Evolutionary conservation across 1,140 invertebrate species (phyloP), one percentile per base, ranked within the genome.

Genomic region (Drosophila bipectinata): DNA sequence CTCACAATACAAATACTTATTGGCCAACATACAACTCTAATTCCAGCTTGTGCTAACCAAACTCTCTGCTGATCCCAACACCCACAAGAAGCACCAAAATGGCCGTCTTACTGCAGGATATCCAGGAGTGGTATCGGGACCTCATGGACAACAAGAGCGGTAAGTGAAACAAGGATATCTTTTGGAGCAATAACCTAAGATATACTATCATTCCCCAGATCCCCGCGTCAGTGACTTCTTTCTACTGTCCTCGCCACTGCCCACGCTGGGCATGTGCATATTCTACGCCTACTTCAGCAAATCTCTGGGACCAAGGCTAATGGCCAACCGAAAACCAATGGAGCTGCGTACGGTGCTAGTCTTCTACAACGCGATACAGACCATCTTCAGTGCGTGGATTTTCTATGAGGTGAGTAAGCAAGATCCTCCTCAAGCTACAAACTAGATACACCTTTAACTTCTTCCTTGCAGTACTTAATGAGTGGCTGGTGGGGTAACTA

Each of bases 221-320:
- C 96, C 96, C 21, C 94, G 98, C 68, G 97, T 98, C 30, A 96
- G 95, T 62, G 94, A 95, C 80, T 99, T 97, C 97, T 92, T 95
- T n/a, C 94, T 99, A 93, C 97, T 98, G 95, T 95, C 95, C 55
- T 96, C 96, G 64, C 97, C 97, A n/a, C 93, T 96, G 78, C 98
- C 98, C 14, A 99, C 98, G 3, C 90, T 98, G 26, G 92, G 93
- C 15, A 95, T 97, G 74, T 98, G 97, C 92, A 72, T 98, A 45
- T 95, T 94, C 72, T 98, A 98, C 92, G 97, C 95, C 47, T 96
- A 96, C 88, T 96, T 97, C 87, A 96, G 97, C 51, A 96, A 95
- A 92, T 94, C 95, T 34, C 91, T 97, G 54, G 98, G 98, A 67
- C 98, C 97, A 48, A 93, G 93, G 80, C 90, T 97, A 39, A 99